phyloP scores from a whole-genome alignment of 2,888 invertebrate species.

The Tipula confusa region DNA sequence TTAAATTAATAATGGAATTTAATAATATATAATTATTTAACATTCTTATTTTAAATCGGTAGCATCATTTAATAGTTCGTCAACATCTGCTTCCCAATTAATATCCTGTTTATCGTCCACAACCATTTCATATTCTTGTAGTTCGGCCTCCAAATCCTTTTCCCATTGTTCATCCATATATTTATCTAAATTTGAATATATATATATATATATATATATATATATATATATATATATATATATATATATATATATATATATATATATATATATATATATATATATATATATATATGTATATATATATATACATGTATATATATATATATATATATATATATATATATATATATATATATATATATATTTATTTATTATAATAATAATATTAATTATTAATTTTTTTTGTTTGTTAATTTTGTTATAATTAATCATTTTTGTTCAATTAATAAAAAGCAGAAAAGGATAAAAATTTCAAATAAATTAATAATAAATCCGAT shows the following conservation, averaged over 20 bases:
- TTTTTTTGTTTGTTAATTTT: not conserved
- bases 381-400: not conserved
- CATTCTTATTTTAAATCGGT: constrained; percentile 56
- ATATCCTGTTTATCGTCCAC: constrained; percentile 50
- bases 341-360: constrained; percentile 30
- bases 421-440: not conserved
- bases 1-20: not conserved
- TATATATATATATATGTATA: constrained; percentile 30
- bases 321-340: constrained; percentile 30
- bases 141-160: constrained; percentile 89
- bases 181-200: constrained; percentile 30
- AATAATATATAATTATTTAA: not conserved
- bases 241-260: constrained; percentile 35
- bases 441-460: constrained; percentile 7
- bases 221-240: constrained; percentile 27
- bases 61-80: constrained; percentile 60
- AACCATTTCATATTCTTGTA: constrained; percentile 92
- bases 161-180: constrained; percentile 84
- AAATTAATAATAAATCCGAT: constrained; percentile 21
- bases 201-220: constrained; percentile 29
- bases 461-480: constrained; percentile 3
- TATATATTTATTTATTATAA: not conserved
- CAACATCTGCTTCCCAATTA: constrained; percentile 66
- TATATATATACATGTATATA: constrained; percentile 50
- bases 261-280: constrained; percentile 31